Percentiles rank a stretch among this genome's conserved stretches.
Conservation (phyloP, 1,140 invertebrate species). For the Gerris buenoi region DNA sequence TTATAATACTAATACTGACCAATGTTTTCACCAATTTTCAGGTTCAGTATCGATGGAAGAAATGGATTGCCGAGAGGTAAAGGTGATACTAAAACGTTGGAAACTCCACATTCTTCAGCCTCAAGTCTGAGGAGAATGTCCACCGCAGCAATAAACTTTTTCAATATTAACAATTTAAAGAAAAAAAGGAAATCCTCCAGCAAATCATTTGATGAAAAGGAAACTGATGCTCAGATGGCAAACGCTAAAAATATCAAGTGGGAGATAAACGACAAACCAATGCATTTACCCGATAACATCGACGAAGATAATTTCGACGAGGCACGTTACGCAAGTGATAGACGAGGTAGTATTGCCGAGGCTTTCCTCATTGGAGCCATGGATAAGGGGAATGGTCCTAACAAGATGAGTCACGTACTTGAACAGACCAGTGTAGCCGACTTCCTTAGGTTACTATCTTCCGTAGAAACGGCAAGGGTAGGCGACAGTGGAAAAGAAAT, state of each 20-base stretch:
- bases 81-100: conserved; percentile 28
- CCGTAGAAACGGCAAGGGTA: background rate
- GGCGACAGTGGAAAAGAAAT: background rate
- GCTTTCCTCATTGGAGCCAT: conserved; percentile 3
- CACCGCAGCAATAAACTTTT: conserved; percentile 22
- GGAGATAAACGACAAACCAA: background rate
- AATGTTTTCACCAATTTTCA: conserved; percentile 28
- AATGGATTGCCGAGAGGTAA: conserved; percentile 25
- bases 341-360: background rate
- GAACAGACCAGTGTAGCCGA: conserved; percentile 63
- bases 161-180: conserved; percentile 12
- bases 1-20: no score
- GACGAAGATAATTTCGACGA: background rate
- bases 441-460: conserved; percentile 35
- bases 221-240: background rate
- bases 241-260: conserved; percentile 1
- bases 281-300: background rate
- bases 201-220: background rate
- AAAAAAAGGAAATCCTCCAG: conserved; percentile 5
- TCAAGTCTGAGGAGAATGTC: conserved; percentile 21
- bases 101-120: conserved; percentile 14
- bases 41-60: conserved; percentile 24
- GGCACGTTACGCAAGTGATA: background rate
- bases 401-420: conserved; percentile 32
- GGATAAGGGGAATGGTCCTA: conserved; percentile 18